Evolutionary conservation across 2,797 vertebrate species (phyloP), one percentile per base, ranked within the genome.

Genomic region (Periparus ater): DNA sequence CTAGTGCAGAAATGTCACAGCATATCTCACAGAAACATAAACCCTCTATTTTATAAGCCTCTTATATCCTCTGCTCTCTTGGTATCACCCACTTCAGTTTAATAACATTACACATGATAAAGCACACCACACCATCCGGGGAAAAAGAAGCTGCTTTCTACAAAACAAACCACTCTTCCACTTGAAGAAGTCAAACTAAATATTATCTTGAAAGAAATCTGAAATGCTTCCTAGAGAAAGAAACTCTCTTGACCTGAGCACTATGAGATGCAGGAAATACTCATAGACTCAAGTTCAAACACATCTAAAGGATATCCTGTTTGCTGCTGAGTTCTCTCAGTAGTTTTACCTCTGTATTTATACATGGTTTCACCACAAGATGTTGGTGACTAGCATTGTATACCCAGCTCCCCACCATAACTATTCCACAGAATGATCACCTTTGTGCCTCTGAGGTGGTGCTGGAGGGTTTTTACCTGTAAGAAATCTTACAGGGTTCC

Each of bases 371-470:
- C n/a, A 84, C 45, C 44, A 40, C 19, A 32, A 4, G 3, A 5
- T 40, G n/a, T 26, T 26, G 38, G 54, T 61, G n/a, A 88, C 29
- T 55, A 66, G 83, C 3, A 1, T 0, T 1, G 12, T 9, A 47
- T 9, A 68, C 38, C 19, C n/a, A 27, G 11, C 29, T 75, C 21
- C 40, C 19, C 71, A 58, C 36, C 20, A 11, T 32, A 50, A 18
- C 44, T 66, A 7, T 10, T 72, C 20, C 51, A 50, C 1, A 63
- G 57, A 76, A 79, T 0, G 0, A 50, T 7, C 1, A 2, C 0
- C 5, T 34, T 47, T 45, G 9, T 63, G 47, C 30, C 63, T 90
- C 48, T 7, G 13, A 86, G 42, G 20, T 23, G 21, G 9, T 57
- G 42, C 51, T 26, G 16, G 48, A 81, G 23, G 30, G 51, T 22